Base-by-base conservation (phyloP, 2,113 vertebrate genomes). In the Cygnus buccinator region DNA sequence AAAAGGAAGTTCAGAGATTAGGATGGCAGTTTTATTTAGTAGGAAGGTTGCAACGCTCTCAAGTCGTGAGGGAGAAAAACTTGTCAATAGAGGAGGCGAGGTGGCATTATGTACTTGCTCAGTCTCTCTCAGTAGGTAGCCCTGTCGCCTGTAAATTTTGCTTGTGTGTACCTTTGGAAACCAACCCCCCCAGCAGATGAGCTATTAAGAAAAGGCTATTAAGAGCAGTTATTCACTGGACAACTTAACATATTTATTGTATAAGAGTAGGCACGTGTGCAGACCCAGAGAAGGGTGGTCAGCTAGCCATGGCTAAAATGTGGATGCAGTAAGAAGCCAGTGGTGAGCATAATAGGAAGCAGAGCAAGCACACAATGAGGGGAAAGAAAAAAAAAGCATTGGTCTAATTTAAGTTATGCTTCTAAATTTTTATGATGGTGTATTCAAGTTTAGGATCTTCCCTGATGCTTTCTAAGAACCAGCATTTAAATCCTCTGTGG, bases 261-360 rank as follows among this genome's bases (percentile, higher is more conserved):
- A 0, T n/a, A 55, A 43, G 70, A 67, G 13, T 3, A 70, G 35
- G 31, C 18, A 29, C 2, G 3, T 16, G 3, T 3, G n/a, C 48
- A 67, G 68, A 13, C 19, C 7, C 58, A 80, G 52, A 7, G 33
- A 57, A 74, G 54, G 50, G 19, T 25, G 20, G 57, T 52, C 46
- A 39, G 39, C 31, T 28, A 4, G 25, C 17, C 17, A 4, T 6
- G 3, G 68, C 43, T 82, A 18, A 44, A 74, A 55, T 9, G 17
- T 39, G 55, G 54, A 13, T 66, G 13, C 28, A 22, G 25, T 41
- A 43, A 50, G 37, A 46, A 46, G 37, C 43, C 4, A 6, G 33
- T 6, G 31, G 19, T 44, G 46, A 68, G 22, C 22, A 28, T 31
- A 7, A 4, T 5, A 46, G 70, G 79, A 92, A 39, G 35, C 25